Evolutionary conservation across 1,140 invertebrate genomes (phyloP), one percentile per base, ranked within the genome.

Genomic region (Brachionus manjavacas): DNA sequence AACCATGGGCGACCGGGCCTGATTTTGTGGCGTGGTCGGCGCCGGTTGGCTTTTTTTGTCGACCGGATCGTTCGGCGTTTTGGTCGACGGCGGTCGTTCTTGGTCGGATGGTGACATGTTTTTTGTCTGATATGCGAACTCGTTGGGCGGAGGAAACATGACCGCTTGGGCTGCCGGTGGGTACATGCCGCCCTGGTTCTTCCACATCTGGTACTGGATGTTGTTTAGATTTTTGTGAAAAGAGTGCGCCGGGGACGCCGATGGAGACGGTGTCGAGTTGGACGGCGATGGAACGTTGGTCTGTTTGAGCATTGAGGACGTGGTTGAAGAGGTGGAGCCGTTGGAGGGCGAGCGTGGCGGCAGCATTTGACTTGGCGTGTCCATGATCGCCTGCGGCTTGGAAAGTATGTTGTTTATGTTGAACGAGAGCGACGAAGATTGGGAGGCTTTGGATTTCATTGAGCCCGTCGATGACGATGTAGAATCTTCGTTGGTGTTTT

Each of bases 141-240:
- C 68, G 35, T 4, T 11, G 8, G 0, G 14, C 16, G 68, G 16
- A 6, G 68, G n/a, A 43, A 39, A 72, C 68, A 72, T 72, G 12
- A 23, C 41, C 16, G 72, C 9, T 20, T 76, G 72, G 9, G 2
- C 41, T 0, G 16, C 3, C 11, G 28, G 68, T 9, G 31, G 68
- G 16, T 72, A 72, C 68, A 72, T 72, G 16, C 16, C 31, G 31
- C 39, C 39, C 16, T 72, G 68, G 16, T 39, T 72, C 35, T 76
- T 76, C 72, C 72, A 76, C 72, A 76, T 76, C 28, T 76, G 72
- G 41, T 76, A 76, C 46, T 76, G 72, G 20, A 76, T 76, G 43
- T 76, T 76, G 43, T 76, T 76, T 16, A 76, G 8, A 25, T 46
- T 49, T 20, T 76, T 76, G 43, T 76, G 39, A 14, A 76, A 76